Conservation (phyloP, 2,113 vertebrate species). For the Pterophyllum scalare region DNA sequence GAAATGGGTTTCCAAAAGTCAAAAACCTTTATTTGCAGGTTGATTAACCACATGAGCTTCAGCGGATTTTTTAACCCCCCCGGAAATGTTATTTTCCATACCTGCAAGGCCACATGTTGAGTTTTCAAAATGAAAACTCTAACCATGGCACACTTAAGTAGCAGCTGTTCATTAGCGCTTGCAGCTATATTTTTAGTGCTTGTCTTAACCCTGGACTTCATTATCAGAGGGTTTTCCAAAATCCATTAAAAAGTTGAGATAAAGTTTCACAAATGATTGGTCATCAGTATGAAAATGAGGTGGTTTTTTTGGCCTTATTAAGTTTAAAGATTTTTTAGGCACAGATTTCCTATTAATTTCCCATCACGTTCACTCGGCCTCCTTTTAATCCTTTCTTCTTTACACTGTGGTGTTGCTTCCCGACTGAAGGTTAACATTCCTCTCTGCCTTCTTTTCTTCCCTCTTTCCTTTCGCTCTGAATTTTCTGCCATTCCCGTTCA, state of each 20-base stretch:
- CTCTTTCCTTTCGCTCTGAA: not conserved
- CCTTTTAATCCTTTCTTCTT: not conserved
- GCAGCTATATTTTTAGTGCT: conserved; percentile 13
- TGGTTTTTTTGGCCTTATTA: not conserved
- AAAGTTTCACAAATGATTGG: conserved; percentile 18
- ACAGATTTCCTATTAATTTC: not conserved
- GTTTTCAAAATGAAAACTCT: not conserved
- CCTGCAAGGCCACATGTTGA: not conserved
- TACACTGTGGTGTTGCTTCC: not conserved
- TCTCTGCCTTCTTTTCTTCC: not conserved
- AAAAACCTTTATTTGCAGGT: not conserved
- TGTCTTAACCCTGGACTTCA: conserved; percentile 19
- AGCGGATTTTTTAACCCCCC: no score
- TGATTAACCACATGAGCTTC: not conserved
- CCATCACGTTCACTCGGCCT: not conserved
- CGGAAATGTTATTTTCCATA: not conserved
- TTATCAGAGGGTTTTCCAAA: not conserved
- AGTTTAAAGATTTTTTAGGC: not conserved
- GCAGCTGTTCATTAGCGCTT: conserved; percentile 43
- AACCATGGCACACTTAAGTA: not conserved
- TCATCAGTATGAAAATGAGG: conserved; percentile 19
- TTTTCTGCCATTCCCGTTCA: not conserved
- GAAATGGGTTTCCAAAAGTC: not conserved
- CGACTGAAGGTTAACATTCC: not conserved
- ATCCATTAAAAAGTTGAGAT: conserved; percentile 27